Evolutionary conservation across 92 coral and sea anemone species (phyloP).

Genomic region (Pocillopora grandis): DNA sequence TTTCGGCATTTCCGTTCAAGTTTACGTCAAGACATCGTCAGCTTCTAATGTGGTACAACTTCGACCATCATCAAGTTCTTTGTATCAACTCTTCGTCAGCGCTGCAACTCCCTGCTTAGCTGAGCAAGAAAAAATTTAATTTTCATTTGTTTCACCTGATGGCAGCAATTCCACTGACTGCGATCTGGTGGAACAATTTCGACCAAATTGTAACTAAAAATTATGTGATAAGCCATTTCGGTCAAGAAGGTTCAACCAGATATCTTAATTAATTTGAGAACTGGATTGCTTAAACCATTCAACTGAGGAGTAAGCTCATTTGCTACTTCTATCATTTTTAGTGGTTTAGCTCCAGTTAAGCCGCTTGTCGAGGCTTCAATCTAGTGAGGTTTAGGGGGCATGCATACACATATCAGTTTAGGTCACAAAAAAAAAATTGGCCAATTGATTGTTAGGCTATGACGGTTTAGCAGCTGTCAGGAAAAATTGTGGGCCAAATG

Average conservation of each 20-base stretch:
- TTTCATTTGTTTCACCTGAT: background rate
- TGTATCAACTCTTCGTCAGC: background rate
- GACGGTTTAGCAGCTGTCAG: background rate
- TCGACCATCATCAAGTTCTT: background rate
- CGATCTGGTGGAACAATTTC: background rate
- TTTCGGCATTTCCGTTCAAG: background rate
- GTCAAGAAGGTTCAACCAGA: constrained; percentile 27
- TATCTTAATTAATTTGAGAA: background rate
- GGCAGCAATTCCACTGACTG: background rate
- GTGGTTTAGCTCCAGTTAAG: too few species aligned
- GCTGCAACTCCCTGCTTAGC: constrained; percentile 2
- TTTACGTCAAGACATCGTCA: background rate
- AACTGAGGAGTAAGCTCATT: background rate
- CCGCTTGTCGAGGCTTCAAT: background rate
- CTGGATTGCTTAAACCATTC: background rate
- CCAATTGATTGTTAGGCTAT: background rate
- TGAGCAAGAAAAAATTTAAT: background rate
- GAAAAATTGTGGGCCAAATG: background rate
- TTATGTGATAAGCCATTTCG: background rate
- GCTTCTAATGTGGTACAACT: background rate
- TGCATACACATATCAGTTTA: background rate
- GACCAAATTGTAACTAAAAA: background rate
- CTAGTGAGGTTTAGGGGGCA: background rate
- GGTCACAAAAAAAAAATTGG: background rate
- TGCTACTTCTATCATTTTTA: background rate